Base-by-base conservation (phyloP, 2,113 vertebrate genomes). In the Heloderma charlesbogerti region DNA sequence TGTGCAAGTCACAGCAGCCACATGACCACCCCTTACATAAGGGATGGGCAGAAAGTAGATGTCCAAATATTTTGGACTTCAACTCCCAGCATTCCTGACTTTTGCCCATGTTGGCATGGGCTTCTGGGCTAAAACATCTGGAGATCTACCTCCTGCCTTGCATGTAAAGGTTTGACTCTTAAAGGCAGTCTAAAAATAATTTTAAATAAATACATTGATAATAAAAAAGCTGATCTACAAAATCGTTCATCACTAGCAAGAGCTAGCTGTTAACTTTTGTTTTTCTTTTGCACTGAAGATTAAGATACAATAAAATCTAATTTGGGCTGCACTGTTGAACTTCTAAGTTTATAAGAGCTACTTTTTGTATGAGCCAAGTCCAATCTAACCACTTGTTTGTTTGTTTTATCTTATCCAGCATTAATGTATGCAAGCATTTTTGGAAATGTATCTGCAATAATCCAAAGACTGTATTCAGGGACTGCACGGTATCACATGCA, bases 381-480 rank as follows among this genome's bases (percentile, higher is more conserved):
- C 10, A 80, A 6, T 45, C 87, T 94, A 94, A 96, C 72, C 79
- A 63, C 67, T 0, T 85, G 81, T 97, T 97, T 67, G 31, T 79
- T 74, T 80, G 6, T 37, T 20, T 93, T 95, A 75, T 96, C 95
- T 95, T 94, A 97, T 97, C 67, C 96, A 99, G 99, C 99, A 81
- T 95, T 99, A 94, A 99, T 99, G 99, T 99, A 99, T 8, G 99
- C 99, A 96, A 99, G 99, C 95, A 99, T 99, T 96, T 99, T 99
- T 95, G 99, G 99, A 84, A 99, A 99, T 6, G 99, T 99, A 74
- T 99, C 99, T 86, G 99, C 99, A 97, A 99, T 99, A 97, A 99
- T 99, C 97, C 99, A 99, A 98, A 97, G 99, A 91, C 97, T 99
- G 27, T 99, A 99, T 96, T 99, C 99, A 0, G 98, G 99, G 91